Percentiles rank a stretch among this genome's conserved stretches.
Conservation (phyloP, 1,140 invertebrate genomes). For the Amyelois transitella region DNA sequence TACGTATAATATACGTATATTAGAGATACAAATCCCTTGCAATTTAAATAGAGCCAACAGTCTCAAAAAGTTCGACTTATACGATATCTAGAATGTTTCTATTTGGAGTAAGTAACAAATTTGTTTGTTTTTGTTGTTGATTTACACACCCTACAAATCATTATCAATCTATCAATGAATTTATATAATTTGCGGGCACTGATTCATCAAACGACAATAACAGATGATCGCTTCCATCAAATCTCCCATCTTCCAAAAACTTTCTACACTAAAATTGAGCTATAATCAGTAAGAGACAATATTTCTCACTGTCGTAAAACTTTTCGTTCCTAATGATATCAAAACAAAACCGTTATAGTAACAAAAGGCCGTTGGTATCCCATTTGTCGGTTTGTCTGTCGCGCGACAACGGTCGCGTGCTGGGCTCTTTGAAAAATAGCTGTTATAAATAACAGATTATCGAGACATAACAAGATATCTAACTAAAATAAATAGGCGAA, state of each 20-base stretch:
- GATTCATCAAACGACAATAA: neutral
- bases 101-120: no score
- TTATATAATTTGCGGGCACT: no score
- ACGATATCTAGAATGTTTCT: no score
- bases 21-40: no score
- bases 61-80: no score
- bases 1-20: no score
- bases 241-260: conserved; percentile 39
- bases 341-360: conserved; percentile 57
- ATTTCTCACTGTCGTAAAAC: conserved; percentile 54
- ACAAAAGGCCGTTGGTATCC: conserved; percentile 47
- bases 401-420: conserved; percentile 51
- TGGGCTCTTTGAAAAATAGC: conserved; percentile 53
- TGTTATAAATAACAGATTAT: conserved; percentile 68
- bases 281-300: conserved; percentile 56
- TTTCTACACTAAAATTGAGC: conserved; percentile 44
- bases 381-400: conserved; percentile 44
- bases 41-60: no score
- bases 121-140: no score
- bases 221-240: no score
- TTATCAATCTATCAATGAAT: no score
- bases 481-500: conserved; percentile 57
- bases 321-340: conserved; percentile 61
- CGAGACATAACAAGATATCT: conserved; percentile 56
- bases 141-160: no score